Base-by-base conservation (phyloP, 2,888 invertebrate genomes). In the Pharmacophagus antenor region DNA sequence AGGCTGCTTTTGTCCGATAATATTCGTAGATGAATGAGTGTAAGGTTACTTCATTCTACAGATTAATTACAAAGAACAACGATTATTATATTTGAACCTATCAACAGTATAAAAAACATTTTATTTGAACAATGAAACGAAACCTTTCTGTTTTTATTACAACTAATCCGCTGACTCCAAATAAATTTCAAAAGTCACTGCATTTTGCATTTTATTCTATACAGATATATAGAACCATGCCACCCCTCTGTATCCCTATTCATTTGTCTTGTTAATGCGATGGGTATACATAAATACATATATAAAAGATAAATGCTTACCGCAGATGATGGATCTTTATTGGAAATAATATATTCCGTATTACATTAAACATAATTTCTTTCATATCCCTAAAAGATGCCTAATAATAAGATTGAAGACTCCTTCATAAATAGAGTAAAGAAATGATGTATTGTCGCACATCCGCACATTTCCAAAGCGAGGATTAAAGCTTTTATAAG, bases 21-120 rank as follows among this genome's bases (percentile, higher is more conserved):
- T 81, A n/a, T n/a, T n/a, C n/a, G n/a, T n/a, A 80, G 82, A 76
- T 85, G 85, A 85, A 84, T 86, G 31, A 31, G 15, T 85, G 85
- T 80, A 72, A 76, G 72, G 71, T 77, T 77, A 76, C 77, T 79
- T 82, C 82, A 79, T 78, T 82, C 80, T 81, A 67, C 68, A 76
- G 77, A 79, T 76, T 73, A 71, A 76, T 68, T 73, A 75, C 78
- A 71, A 69, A 70, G 71, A 77, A 76, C 73, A 68, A 65, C 76
- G 73, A 83, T n/a, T n/a, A n/a, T n/a, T n/a, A 82, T 83, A 85
- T 83, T 82, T 82, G 78, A 31, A 12, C 10, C 10, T 15, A 8
- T 31, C 31, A 31, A 12, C 31, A 12, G 15, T 10, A 31, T 12
- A 31, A 31, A 31, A 15, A 31, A 61, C 56, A 66, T 12, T 31